Evolutionary conservation across 2,113 vertebrate species (phyloP).

Genomic region (Callospermophilus lateralis): DNA sequence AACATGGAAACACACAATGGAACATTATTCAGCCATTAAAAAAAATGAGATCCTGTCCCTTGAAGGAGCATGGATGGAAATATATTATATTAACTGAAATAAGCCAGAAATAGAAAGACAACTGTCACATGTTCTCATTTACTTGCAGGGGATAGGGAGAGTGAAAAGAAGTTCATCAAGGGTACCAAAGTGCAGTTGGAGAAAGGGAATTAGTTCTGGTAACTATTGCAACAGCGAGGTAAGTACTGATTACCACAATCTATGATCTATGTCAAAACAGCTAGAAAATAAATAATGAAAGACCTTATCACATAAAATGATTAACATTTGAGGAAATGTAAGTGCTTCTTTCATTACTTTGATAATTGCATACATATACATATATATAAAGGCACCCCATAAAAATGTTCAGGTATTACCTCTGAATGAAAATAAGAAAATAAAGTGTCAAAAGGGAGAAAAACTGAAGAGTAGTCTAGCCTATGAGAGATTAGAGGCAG

Average conservation of each 20-base stretch:
- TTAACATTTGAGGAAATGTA: background rate
- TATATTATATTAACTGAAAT: background rate
- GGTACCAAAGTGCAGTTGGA: background rate
- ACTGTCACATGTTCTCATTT: background rate
- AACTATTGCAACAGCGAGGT: background rate
- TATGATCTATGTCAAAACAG: background rate
- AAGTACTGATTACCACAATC: background rate
- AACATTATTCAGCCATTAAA: background rate
- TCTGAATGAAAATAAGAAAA: background rate
- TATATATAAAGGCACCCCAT: no score
- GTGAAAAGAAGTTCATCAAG: background rate
- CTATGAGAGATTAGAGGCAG: background rate
- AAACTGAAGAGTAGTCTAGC: background rate
- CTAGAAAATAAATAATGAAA: no score
- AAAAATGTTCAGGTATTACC: background rate
- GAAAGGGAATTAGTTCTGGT: background rate
- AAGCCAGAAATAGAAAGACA: background rate
- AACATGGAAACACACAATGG: no score
- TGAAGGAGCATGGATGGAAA: background rate
- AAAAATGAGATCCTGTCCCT: no score
- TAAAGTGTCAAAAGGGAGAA: background rate
- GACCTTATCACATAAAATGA: background rate
- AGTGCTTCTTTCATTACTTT: background rate
- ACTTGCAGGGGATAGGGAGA: no score
- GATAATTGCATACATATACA: no score